Evolutionary conservation across 1,140 invertebrate species (phyloP).

Genomic region (Vollenhovia emeryi): DNA sequence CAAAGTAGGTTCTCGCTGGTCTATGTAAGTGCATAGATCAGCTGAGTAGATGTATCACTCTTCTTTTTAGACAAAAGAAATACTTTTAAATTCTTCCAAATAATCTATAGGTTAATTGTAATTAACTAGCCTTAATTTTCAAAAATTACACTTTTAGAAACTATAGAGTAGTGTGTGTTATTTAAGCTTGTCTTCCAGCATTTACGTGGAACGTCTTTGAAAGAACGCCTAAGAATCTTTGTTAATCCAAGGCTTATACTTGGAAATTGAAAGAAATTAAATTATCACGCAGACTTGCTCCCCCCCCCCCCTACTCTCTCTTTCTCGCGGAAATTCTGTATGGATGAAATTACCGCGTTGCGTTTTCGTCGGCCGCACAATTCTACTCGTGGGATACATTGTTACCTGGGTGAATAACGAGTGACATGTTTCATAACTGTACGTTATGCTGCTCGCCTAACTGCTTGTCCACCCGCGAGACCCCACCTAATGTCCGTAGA

Average conservation of each 20-base stretch:
- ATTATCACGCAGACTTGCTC: not conserved
- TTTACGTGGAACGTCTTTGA: not conserved
- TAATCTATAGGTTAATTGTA: constrained; percentile 5
- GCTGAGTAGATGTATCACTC: no score
- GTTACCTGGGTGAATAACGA: constrained; percentile 48
- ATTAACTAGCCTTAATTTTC: not conserved
- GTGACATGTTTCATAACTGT: constrained; percentile 55
- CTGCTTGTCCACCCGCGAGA: constrained; percentile 61
- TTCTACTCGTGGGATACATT: constrained; percentile 36
- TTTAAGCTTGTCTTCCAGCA: not conserved
- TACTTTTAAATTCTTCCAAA: not conserved
- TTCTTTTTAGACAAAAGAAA: not conserved
- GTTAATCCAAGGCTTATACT: not conserved
- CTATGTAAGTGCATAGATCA: no score
- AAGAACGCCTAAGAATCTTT: not conserved
- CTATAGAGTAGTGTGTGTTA: not conserved
- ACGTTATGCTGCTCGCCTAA: constrained; percentile 58
- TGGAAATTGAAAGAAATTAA: not conserved
- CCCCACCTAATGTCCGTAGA: constrained; percentile 59
- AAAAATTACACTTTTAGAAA: not conserved
- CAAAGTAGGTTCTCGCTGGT: no score
- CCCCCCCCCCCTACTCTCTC: no score
- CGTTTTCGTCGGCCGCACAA: constrained; percentile 21
- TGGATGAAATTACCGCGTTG: constrained; percentile 2
- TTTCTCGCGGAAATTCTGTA: not conserved